Base-by-base conservation (phyloP, 2,888 invertebrate genomes). In the Sinodicranocentrus sp. region DNA sequence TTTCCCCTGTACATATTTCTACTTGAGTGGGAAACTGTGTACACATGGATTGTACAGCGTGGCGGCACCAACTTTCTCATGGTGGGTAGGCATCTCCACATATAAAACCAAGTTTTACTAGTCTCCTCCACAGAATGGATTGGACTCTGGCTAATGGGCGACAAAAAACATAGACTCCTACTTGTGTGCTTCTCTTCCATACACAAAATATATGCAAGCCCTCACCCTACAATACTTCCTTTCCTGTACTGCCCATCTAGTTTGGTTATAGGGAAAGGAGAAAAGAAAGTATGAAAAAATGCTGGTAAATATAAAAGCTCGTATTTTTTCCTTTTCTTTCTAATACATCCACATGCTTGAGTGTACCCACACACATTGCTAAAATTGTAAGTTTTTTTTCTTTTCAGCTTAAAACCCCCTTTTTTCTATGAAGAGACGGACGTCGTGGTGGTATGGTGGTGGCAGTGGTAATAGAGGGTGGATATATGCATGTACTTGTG, bases 91-190 rank as follows among this genome's bases (percentile, higher is more conserved):
- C n/a, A n/a, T n/a, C n/a, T n/a, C n/a, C n/a, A n/a, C n/a, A 59
- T 23, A 21, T 21, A 59, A 59, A 25, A n/a, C 59, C 48, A 48
- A 17, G n/a, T n/a, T n/a, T n/a, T n/a, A n/a, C n/a, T n/a, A n/a
- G n/a, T n/a, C n/a, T n/a, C n/a, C n/a, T n/a, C n/a, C 48, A 48
- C 3, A n/a, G 48, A 17, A 17, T 48, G 48, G 48, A 48, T 48
- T 48, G 48, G 15, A 48, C 48, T n/a, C n/a, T 77, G 57, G 54
- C 76, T 77, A 77, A 77, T 68, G 76, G 76, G 76, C 54, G 76
- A 77, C 76, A 77, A 77, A 65, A 77, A 73, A 61, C 63, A 33
- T 26, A 59, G n/a, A 61, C 61, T 21, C 57, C 21, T 25, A 28
- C 28, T n/a, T 33, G 25, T 28, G 13, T 28, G 1, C 8, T 61